phyloP scores from a whole-genome alignment of 2,113 vertebrate species.

The Anser cygnoides region DNA sequence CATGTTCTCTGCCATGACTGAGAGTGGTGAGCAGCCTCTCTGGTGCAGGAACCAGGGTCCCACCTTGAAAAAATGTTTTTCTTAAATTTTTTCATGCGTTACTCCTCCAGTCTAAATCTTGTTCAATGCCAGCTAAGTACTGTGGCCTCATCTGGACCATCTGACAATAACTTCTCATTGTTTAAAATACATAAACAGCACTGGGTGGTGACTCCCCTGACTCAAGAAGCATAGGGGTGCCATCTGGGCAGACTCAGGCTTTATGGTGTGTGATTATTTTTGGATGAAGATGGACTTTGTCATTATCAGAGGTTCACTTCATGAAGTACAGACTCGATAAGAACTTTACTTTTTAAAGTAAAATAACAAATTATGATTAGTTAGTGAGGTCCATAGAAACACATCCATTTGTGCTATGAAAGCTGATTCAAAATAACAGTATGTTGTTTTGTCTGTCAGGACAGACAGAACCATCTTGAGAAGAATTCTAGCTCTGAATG shows the following conservation, averaged over 20 bases:
- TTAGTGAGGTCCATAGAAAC: not conserved
- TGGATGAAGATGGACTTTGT: not conserved
- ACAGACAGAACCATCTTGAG: not conserved
- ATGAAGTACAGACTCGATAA: not conserved
- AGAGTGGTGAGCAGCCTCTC: not conserved
- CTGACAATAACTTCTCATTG: not conserved
- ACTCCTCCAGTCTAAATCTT: not conserved
- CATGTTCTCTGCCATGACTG: rapidly evolving
- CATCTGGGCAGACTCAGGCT: not conserved
- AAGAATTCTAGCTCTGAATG: not conserved
- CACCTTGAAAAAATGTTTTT: not conserved
- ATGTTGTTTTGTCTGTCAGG: not conserved
- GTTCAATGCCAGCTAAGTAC: not conserved
- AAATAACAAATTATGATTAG: not conserved
- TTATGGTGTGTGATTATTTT: not conserved
- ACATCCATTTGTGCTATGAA: not conserved
- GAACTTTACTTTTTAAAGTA: not conserved
- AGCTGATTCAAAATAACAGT: not conserved
- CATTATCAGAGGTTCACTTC: not conserved
- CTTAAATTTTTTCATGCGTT: not conserved
- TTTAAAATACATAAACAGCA: not conserved
- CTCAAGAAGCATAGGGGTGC: not conserved
- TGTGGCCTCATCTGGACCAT: not conserved
- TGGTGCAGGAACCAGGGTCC: not conserved
- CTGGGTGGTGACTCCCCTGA: not conserved